phyloP scores from a whole-genome alignment of 2,113 vertebrate species.

The Nycticorax nycticorax region DNA sequence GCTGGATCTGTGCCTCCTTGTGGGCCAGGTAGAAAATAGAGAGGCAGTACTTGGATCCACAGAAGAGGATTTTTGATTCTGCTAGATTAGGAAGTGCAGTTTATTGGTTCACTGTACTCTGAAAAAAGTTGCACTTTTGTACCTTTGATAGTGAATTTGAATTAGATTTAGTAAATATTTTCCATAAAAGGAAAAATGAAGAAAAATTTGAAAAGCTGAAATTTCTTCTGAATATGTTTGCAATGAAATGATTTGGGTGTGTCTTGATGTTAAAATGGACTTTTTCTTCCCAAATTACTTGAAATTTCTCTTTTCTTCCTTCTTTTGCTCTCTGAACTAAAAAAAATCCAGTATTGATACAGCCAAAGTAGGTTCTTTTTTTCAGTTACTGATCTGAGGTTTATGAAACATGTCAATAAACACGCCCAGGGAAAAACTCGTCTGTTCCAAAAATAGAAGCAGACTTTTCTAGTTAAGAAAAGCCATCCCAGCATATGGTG shows the following conservation, averaged over 20 bases:
- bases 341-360: neutral
- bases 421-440: neutral
- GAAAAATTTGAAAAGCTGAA: neutral
- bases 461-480: constrained; percentile 25
- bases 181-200: neutral
- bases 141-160: neutral
- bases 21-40: neutral
- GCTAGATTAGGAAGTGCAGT: neutral
- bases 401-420: constrained; percentile 46
- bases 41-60: neutral
- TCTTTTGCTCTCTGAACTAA: neutral
- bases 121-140: neutral
- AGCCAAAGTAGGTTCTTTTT: neutral
- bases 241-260: neutral
- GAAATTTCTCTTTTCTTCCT: neutral
- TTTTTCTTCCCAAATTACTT: neutral
- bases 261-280: neutral
- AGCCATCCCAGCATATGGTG: constrained; percentile 41
- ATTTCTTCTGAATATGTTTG: neutral
- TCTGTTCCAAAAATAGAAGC: constrained; percentile 27
- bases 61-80: neutral
- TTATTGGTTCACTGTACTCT: neutral
- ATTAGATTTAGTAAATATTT: neutral
- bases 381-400: neutral
- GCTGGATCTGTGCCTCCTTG: neutral